These are phyloP conservation scores for Lepidurus couesii DNA, from an alignment of 1,140 invertebrate species.

Conservation along the genomic window DNA sequence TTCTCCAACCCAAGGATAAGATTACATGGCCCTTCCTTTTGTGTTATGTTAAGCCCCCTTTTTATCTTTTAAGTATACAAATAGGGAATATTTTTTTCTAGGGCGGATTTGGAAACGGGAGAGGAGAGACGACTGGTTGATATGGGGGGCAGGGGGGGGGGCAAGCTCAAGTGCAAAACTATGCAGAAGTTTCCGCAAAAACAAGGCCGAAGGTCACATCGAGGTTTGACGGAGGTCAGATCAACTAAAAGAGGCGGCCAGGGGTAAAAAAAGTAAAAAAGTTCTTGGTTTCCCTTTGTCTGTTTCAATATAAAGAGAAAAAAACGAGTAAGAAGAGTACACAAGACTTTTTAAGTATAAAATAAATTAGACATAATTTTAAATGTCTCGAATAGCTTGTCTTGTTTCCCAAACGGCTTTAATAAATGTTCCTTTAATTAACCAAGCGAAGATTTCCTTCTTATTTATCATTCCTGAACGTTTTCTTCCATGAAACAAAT, in stretches of 20 bases:
- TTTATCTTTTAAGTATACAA: background rate
- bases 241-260: slow-evolving; percentile 15
- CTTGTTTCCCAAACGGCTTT: no score
- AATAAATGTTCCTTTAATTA: no score
- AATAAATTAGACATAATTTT: background rate
- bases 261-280: background rate
- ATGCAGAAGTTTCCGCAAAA: slow-evolving; percentile 19
- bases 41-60: background rate
- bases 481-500: no score
- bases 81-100: background rate
- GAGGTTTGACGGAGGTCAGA: slow-evolving; percentile 35
- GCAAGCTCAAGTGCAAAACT: slow-evolving; percentile 39
- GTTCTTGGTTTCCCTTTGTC: background rate
- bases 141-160: slow-evolving; percentile 54
- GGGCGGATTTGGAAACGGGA: no score
- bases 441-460: no score
- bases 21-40: background rate
- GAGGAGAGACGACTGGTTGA: slow-evolving; percentile 43
- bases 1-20: background rate
- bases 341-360: background rate
- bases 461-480: no score
- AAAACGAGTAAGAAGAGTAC: background rate
- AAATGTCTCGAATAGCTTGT: no score
- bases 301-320: background rate
- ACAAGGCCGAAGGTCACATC: slow-evolving; percentile 50